phyloP scores from a whole-genome alignment of 2,888 invertebrate genomes.

The Papilio protenor region DNA sequence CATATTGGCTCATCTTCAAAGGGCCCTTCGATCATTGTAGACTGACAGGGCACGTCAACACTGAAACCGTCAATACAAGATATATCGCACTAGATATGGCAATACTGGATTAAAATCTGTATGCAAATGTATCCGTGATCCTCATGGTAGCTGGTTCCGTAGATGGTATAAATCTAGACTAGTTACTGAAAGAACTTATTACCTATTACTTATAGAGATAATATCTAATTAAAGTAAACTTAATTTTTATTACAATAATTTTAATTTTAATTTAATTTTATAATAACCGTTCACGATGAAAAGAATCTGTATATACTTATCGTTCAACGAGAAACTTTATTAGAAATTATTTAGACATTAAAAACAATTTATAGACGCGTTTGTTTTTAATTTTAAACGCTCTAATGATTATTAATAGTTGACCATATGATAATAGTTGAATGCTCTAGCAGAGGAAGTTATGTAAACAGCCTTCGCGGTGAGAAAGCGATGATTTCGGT shows the following conservation, averaged over 20 bases:
- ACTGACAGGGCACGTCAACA: slow-evolving; percentile 41
- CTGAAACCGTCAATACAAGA: slow-evolving; percentile 46
- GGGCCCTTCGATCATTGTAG: slow-evolving; percentile 46
- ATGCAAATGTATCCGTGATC: background rate
- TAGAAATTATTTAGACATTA: background rate
- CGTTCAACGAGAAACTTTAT: slow-evolving; percentile 5
- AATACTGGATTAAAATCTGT: background rate
- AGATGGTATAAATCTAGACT: background rate
- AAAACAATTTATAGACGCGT: slow-evolving; percentile 8
- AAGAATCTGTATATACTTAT: slow-evolving; percentile 15
- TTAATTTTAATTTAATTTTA: background rate
- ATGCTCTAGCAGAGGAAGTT: slow-evolving; percentile 24
- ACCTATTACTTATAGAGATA: background rate
- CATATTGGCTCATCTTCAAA: slow-evolving; percentile 45
- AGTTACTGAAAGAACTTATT: background rate
- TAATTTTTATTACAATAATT: background rate
- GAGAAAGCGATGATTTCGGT: slow-evolving; percentile 32
- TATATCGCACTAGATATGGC: slow-evolving; percentile 32
- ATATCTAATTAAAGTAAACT: background rate
- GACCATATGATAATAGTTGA: slow-evolving; percentile 24
- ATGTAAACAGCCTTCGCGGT: slow-evolving; percentile 18
- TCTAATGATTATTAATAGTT: slow-evolving; percentile 1
- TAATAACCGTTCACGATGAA: background rate
- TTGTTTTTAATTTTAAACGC: background rate
- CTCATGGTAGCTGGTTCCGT: background rate